phyloP scores from a whole-genome alignment of 2,797 vertebrate species.

The Sparus aurata region DNA sequence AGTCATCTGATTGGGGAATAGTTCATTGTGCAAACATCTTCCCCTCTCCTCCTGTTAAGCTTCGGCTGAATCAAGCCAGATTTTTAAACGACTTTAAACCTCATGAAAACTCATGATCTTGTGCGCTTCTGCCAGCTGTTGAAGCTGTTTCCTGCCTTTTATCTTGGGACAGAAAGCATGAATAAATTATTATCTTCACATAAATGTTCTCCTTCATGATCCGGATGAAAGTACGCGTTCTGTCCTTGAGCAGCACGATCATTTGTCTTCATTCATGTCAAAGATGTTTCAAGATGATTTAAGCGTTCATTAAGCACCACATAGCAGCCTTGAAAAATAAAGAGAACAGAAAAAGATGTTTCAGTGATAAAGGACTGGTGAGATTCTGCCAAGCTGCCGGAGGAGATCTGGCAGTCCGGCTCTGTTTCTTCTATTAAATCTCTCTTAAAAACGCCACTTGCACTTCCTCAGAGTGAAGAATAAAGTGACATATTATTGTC shows the following conservation, averaged over 20 bases:
- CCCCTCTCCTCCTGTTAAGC: constrained; percentile 27
- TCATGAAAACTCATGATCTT: constrained; percentile 39
- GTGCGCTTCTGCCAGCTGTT: constrained; percentile 50
- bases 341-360: neutral
- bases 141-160: constrained; percentile 52
- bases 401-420: no score
- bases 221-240: constrained; percentile 28
- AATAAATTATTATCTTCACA: constrained; percentile 50
- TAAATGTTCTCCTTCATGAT: constrained; percentile 37
- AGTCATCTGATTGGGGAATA: constrained; percentile 68
- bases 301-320: neutral
- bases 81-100: constrained; percentile 35
- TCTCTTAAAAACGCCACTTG: no score
- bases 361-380: neutral
- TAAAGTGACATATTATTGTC: no score
- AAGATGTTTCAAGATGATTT: constrained; percentile 5
- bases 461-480: no score
- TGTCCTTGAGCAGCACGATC: neutral
- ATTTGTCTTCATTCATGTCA: constrained; percentile 13
- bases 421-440: neutral
- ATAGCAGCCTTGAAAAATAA: no score
- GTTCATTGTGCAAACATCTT: constrained; percentile 35
- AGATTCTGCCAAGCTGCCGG: no score
- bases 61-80: constrained; percentile 40
- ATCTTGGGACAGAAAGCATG: constrained; percentile 40